Percentiles rank a stretch among this genome's conserved stretches.
phyloP scores from a whole-genome alignment of 2,113 vertebrate species.

The Neolamprologus variostigma region DNA sequence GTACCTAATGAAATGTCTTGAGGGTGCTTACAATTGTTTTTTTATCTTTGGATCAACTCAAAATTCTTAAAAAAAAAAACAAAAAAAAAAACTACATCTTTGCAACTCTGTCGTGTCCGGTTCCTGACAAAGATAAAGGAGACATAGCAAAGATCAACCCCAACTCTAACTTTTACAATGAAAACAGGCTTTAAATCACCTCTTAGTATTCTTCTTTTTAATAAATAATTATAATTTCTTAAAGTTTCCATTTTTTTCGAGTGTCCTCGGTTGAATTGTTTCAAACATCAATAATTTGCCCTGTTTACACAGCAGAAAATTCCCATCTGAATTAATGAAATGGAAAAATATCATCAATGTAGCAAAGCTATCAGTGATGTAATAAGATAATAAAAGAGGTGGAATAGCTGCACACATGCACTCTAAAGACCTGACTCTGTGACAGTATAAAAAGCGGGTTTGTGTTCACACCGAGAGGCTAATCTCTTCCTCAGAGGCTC shows the following conservation, averaged over 20 bases:
- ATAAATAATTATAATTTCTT: neutral
- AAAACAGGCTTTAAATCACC: neutral
- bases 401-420: neutral
- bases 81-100: neutral
- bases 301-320: neutral
- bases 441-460: neutral
- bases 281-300: neutral
- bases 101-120: neutral
- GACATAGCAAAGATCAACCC: neutral
- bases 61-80: neutral
- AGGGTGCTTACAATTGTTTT: neutral
- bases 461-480: neutral
- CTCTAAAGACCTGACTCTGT: neutral
- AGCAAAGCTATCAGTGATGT: neutral
- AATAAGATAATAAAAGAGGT: neutral
- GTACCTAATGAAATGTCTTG: neutral
- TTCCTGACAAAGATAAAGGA: neutral
- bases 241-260: neutral
- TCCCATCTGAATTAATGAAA: neutral
- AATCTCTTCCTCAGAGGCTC: slow-evolving; percentile 23
- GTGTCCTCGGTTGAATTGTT: neutral
- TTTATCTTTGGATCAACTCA: neutral
- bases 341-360: neutral
- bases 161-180: neutral
- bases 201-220: neutral